These are phyloP conservation scores for Antigone vipio DNA, from an alignment of 2,113 vertebrate genomes.

Conservation along the genomic window DNA sequence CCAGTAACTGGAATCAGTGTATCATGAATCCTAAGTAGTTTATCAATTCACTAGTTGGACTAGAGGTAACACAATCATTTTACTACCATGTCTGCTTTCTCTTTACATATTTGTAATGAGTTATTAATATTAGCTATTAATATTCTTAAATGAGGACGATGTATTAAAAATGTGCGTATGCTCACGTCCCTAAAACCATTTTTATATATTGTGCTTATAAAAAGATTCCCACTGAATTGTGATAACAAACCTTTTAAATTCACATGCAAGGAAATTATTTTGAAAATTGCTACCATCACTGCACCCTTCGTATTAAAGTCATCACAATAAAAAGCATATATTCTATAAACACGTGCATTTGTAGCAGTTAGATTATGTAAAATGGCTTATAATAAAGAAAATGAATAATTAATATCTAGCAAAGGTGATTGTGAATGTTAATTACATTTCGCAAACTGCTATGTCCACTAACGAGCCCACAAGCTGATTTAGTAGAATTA, in stretches of 20 bases:
- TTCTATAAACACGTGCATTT: not conserved
- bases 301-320: not conserved
- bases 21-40: not conserved
- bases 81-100: not conserved
- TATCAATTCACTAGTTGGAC: not conserved
- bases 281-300: not conserved
- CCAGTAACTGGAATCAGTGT: not conserved
- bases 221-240: not conserved
- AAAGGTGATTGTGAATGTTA: not conserved
- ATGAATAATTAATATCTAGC: not conserved
- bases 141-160: not conserved
- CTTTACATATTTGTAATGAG: not conserved
- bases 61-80: not conserved
- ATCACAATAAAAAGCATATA: not conserved
- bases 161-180: not conserved
- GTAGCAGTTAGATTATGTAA: not conserved
- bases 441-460: constrained; percentile 22
- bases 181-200: not conserved
- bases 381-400: not conserved
- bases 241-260: not conserved
- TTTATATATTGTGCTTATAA: not conserved
- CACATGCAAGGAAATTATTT: not conserved
- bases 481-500: constrained; percentile 46
- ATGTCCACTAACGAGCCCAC: not conserved
- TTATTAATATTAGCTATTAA: not conserved